Conservation (phyloP, 2,888 invertebrate species). For the Melanchra persicariae region DNA sequence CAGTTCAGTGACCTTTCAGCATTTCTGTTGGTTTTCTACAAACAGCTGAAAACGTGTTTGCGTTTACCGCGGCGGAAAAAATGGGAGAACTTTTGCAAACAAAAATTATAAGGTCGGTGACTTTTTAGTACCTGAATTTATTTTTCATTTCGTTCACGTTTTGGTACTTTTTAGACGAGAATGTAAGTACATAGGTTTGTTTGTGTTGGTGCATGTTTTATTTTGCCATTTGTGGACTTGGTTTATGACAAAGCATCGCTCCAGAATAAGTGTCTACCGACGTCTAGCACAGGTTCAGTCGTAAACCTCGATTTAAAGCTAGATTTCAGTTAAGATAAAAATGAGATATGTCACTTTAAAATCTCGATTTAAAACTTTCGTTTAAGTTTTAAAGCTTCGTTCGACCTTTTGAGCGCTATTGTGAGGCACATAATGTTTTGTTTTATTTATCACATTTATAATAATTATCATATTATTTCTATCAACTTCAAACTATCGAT, state of each 20-base stretch:
- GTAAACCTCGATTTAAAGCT: background rate
- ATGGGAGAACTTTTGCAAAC: conserved; percentile 37
- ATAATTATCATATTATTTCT: too few species aligned
- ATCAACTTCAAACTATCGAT: too few species aligned
- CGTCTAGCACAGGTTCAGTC: background rate
- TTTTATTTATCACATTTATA: too few species aligned
- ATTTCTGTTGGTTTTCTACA: conserved; percentile 27
- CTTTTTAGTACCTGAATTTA: conserved; percentile 10
- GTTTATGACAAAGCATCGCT: background rate
- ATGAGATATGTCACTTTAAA: background rate
- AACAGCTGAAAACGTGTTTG: conserved; percentile 30
- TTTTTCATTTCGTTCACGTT: conserved; percentile 7
- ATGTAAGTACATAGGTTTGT: background rate
- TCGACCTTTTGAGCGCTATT: background rate
- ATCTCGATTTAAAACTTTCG: background rate
- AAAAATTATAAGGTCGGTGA: conserved; percentile 32
- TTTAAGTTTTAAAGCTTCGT: background rate
- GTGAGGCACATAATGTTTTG: too few species aligned
- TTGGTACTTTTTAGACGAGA: background rate
- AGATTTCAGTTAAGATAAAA: conserved; percentile 12
- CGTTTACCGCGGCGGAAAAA: conserved; percentile 16
- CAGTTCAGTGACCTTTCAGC: conserved; percentile 39
- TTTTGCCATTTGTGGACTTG: background rate
- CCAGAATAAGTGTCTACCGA: background rate
- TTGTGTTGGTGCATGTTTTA: conserved; percentile 5